Evolutionary conservation across 2,797 vertebrate species (phyloP), one percentile per base, ranked within the genome.

Genomic region (Arnoldichthys spilopterus): DNA sequence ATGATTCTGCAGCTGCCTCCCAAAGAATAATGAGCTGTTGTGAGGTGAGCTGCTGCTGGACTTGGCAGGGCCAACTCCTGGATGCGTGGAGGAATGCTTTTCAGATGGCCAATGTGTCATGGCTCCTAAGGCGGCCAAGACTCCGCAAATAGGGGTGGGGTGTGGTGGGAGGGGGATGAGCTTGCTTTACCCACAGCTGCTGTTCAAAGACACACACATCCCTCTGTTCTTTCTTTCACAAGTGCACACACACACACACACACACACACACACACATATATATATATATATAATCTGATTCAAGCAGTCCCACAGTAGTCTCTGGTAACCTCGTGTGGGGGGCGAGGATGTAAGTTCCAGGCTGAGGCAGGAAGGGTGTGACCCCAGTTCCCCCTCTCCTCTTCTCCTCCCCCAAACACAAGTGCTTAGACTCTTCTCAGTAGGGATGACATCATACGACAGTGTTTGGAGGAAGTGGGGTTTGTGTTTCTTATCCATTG

Each of bases 161-260:
- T 66, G 59, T 49, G 76, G 68, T 49, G 26, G 56, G 56, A 72
- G 24, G 51, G 59, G 18, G 30, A 6, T 24, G 77, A 78, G 87
- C 88, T 89, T 88, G 87, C 82, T 89, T 90, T 92, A n/a, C 74
- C 89, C 89, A 90, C 89, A 91, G 92, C 92, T 92, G 90, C 90
- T 88, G 80, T 75, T 82, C 85, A 87, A 85, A 85, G 87, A 83
- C 83, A 88, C 88, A 88, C 88, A 88, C 84, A 72, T 87, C 81
- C 83, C 85, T 88, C 86, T 88, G 81, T 89, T 88, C 83, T 91
- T 86, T 90, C 83, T 86, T 89, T 69, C 56, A 9, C 83, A 86
- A 71, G 61, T 73, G 74, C 75, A n/a, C n/a, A n/a, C n/a, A n/a
- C n/a, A n/a, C n/a, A n/a, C n/a, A n/a, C n/a, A n/a, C n/a, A n/a